Evolutionary conservation across 2,797 vertebrate species (phyloP), one percentile per base, ranked within the genome.

Genomic region (Esox lucius): DNA sequence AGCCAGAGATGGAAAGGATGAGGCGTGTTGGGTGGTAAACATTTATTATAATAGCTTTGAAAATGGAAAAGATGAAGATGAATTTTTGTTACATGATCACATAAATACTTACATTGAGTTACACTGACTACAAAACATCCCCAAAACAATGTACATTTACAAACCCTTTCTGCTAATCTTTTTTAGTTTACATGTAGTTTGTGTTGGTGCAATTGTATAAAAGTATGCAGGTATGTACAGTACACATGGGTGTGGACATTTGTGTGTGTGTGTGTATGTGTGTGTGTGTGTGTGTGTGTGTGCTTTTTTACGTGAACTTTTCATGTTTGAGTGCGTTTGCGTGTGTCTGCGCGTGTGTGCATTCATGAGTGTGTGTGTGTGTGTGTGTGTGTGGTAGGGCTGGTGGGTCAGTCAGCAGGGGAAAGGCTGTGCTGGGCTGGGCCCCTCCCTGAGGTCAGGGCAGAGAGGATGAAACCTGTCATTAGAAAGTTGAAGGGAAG

Each of bases 391-490:
- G 86, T 17, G 24, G 85, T 83, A 83, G 89, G 88, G 70, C 76
- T 80, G 51, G 48, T 77, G 77, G 83, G 75, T 79, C 86, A 85
- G 78, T 85, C 83, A 85, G 87, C 72, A 62, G 78, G 85, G 85
- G 87, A 88, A 91, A 89, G 89, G 81, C 0, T 22, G 83, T 86
- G 82, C 84, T 87, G 90, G 89, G 87, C 84, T 68, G 85, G 75
- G 74, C 88, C 89, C 90, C 90, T 88, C 89, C 90, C 28, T 75
- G 84, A 84, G 86, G 90, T 91, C 87, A 76, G 85, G 86, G 76
- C 88, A 83, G 85, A 91, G 90, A 93, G 92, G 93, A 94, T 94
- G 93, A 94, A 93, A 94, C 92, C 93, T 93, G 93, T 94, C 92
- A 94, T 94, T 94, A 94, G 90, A 88, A 87, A 91, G 90, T 89